Base-by-base conservation (phyloP, 2,113 vertebrate genomes). In the Shinisaurus crocodilurus region DNA sequence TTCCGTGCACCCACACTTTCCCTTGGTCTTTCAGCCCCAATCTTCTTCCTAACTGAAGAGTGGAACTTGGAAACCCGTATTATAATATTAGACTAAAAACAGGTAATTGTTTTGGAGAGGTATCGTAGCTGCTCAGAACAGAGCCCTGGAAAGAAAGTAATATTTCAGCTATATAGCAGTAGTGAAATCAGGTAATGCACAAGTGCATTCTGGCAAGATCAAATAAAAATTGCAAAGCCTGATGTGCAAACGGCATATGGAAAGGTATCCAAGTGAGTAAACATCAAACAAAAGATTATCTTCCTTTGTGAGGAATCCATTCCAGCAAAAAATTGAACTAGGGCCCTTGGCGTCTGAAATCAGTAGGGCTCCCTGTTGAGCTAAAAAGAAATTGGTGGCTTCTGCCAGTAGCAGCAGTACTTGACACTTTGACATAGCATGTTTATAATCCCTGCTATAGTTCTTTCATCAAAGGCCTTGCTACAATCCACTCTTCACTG, bases 231-330 rank as follows among this genome's bases (percentile, higher is more conserved):
- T 85, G 70, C n/a, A 82, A 90, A 82, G 65, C 45, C 89, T 92
- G 40, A 48, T 93, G 90, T 92, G 93, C 92, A 91, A 82, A 37
- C 81, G 88, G 93, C 95, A 92, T 94, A 95, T 89, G 95, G 95
- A 91, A 96, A 95, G 93, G 85, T 96, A 96, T 94, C 91, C 96
- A 93, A 93, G 91, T 96, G 95, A 96, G 83, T 96, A 95, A 97
- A 92, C 96, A 97, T 94, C 92, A 97, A 96, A 96, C 96, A 94
- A 96, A 94, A 91, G 93, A 95, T 95, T 95, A 95, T 95, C 87
- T 87, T 94, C 95, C 93, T 94, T 97, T 96, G 93, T 93, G 95
- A 95, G 95, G 96, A 96, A 96, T 91, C 91, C 92, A 95, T 95
- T 96, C 91, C 93, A 95, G 93, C 92, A 97, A 94, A 94, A 96